Base-by-base conservation (phyloP, 1,140 invertebrate species). In the Ceratosolen solmsi region DNA sequence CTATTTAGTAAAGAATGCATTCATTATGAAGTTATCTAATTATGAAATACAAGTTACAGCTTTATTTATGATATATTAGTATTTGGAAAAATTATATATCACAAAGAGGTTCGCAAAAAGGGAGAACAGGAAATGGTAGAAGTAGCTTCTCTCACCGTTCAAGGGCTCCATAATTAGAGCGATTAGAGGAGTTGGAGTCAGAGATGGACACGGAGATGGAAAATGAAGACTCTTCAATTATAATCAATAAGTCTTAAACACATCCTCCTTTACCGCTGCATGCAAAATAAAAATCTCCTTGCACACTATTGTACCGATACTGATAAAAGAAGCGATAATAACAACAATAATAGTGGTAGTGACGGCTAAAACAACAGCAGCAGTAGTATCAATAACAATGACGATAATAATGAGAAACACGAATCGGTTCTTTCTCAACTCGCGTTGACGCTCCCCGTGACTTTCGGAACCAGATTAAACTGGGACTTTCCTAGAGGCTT, bases 391-490 rank as follows among this genome's bases (percentile, higher is more conserved):
- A 38, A n/a, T 2, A 36, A 33, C 60, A 36, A 33, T 17, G 13
- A 63, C 60, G 15, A 25, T 36, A 20, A 63, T 25, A 20, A 33
- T 33, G 15, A 46, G 41, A 13, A 46, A 7, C 5, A 46, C 41
- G 41, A 54, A 20, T 15, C 51, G 20, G 2, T 54, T 54, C 51
- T 54, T 22, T 46, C 17, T 38, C 2, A 38, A 68, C 33, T 38
- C 3, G 63, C 5, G 63, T 3, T 11, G 41, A 22, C 25, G 27
- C 30, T 49, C 70, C n/a, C 41, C 7, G 9, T 25, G 25, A 30
- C 41, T 72, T 15, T 27, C 25, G 38, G 46, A 49, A 25, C 84
- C 79, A 88, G 87, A 90, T 89, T 86, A 86, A 86, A 89, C 86
- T 86, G 87, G 87, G 88, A 84, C 86, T 87, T 72, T 72, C 70